Evolutionary conservation across 2,797 vertebrate species (phyloP), one percentile per base, ranked within the genome.

Genomic region (Ctenochaetus hawaiiensis): DNA sequence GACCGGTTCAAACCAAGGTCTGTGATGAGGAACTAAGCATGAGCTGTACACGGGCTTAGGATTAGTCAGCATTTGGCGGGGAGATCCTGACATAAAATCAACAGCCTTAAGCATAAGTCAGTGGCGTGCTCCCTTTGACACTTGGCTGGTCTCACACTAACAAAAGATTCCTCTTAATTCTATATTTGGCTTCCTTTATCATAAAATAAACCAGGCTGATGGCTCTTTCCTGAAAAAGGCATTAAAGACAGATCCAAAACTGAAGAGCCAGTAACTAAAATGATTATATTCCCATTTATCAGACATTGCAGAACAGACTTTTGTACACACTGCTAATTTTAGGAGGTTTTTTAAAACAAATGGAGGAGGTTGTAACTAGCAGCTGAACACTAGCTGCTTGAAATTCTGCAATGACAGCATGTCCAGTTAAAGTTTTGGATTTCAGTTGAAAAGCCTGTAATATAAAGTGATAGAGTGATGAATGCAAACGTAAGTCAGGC

Each of bases 11-110:
- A 73, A 80, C 87, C 47, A 10, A 67, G 26, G 43, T 56, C 78
- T 81, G 67, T n/a, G 71, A 91, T 78, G 89, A 92, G 92, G 91
- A 93, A 94, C 82, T 77, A 72, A 90, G 84, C 81, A 60, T 87
- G 78, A 83, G 75, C 84, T 75, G 85, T 71, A 62, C 69, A 61
- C 80, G 44, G 77, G 75, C 30, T 82, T 57, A 69, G 84, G 76
- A 85, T 93, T 92, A 92, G 84, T 93, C 87, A 94, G 88, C 64
- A 23, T 59, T 75, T 2, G 17, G 22, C 47, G 43, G 70, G 73
- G 68, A 76, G 74, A 73, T 49, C 59, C 30, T 34, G 45, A 53
- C 20, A 52, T 75, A 70, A 87, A 89, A 77, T 60, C 72, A 75
- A 17, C 54, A 67, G 45, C 22, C 18, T 17, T n/a, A 17, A 4